These are phyloP conservation scores for Balanococcus diminutus DNA, from an alignment of 2,888 invertebrate genomes.

Conservation along the genomic window DNA sequence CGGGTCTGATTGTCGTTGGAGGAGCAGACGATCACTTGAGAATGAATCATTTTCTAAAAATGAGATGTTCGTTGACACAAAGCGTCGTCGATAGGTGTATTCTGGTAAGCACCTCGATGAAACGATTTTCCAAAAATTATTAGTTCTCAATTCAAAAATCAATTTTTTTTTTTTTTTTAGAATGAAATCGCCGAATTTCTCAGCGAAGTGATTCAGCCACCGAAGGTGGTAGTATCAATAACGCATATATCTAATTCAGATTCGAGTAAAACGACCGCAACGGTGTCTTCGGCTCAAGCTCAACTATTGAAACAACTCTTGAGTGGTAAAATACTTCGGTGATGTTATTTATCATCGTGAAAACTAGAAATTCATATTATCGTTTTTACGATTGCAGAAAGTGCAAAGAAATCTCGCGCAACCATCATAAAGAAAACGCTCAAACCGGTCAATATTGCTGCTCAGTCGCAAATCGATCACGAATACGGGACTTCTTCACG, in stretches of 20 bases:
- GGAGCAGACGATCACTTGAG: constrained; percentile 78
- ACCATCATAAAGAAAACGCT: constrained; percentile 8
- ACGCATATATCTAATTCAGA: background rate
- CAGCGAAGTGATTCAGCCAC: constrained; percentile 66
- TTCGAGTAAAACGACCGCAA: background rate
- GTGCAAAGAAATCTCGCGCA: background rate
- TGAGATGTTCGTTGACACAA: constrained; percentile 78
- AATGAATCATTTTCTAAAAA: constrained; percentile 72
- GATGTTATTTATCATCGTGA: background rate
- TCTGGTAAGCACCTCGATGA: constrained; percentile 63
- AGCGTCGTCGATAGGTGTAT: constrained; percentile 79
- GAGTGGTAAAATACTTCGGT: background rate
- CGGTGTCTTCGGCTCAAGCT: constrained; percentile 22
- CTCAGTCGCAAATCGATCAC: background rate
- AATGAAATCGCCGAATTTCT: constrained; percentile 73
- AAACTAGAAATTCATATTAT: background rate
- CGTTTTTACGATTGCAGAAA: background rate
- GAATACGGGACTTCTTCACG: background rate
- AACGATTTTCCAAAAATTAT: background rate
- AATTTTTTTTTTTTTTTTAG: constrained; percentile 60
- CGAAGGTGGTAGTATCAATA: constrained; percentile 58
- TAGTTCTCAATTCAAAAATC: background rate
- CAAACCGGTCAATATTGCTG: background rate
- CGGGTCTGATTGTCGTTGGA: constrained; percentile 77
- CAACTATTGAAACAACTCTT: constrained; percentile 42